Evolutionary conservation across 2,888 invertebrate species (phyloP), one percentile per base, ranked within the genome.

Genomic region (Melanostoma scalare): DNA sequence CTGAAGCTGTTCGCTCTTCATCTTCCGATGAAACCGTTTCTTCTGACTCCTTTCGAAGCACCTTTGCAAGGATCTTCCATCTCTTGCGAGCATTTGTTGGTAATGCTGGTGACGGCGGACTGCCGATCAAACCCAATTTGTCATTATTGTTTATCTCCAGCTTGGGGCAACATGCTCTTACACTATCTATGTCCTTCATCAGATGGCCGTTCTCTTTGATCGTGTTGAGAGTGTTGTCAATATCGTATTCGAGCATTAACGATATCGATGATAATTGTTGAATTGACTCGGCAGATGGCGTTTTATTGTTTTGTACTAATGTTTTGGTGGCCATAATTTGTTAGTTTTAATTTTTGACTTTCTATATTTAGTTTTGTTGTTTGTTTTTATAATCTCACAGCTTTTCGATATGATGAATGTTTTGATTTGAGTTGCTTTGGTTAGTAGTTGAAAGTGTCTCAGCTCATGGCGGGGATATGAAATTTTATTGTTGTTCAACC

Each of bases 41-140:
- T 76, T 91, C 91, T 3, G 90, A 91, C 33, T 91, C 90, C 68
- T 90, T 90, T 82, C 91, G 90, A 86, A 95, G 89, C 53, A 94
- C 95, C 86, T 94, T 93, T 71, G 95, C 95, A 87, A 95, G 91
- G 58, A 95, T 93, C 82, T 93, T 93, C 95, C 95, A 95, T 87
- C 95, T 93, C 88, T 93, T 93, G 82, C 94, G 93, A 31, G 95
- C 95, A 85, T 93, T 92, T 88, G 88, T 91, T 53, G 88, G 88
- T 56, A 88, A 82, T 79, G 88, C 88, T 52, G 89, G 89, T 3
- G 91, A 90, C n/a, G 90, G 89, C 58, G 89, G 89, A 56, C 81
- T 74, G 6, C 30, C 30, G 3, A 38, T 42, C 42, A 44, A 38
- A 2, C 44, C 73, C 20, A 79, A 46, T 60, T 85, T 86, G 6